These are phyloP conservation scores for Cheilosia pagana DNA, from an alignment of 2,888 invertebrate species.

Conservation along the genomic window DNA sequence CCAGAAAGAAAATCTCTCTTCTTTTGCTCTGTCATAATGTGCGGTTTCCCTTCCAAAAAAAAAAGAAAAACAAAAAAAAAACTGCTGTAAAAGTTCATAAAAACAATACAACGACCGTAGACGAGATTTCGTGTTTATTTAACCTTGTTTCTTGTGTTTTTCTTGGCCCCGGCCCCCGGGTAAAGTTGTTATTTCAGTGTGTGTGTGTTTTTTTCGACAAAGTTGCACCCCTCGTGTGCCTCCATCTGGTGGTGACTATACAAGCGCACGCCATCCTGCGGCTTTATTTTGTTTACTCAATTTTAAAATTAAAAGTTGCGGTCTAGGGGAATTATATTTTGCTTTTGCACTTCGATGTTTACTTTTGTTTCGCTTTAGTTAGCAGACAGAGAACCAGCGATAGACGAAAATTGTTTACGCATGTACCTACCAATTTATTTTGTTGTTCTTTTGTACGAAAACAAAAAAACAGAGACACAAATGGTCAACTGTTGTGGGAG, in stretches of 20 bases:
- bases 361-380: constrained; percentile 31
- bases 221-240: constrained; percentile 20
- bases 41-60: constrained; percentile 31
- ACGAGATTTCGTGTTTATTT: constrained; percentile 57
- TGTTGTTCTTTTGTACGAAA: background rate
- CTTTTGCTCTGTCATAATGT: background rate
- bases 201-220: too few species aligned
- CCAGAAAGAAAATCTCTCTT: background rate
- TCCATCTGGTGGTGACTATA: constrained; percentile 22
- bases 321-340: constrained; percentile 43
- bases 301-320: constrained; percentile 63
- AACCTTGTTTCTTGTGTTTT: constrained; percentile 73
- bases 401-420: constrained; percentile 26
- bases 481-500: constrained; percentile 3
- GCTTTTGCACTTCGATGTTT: constrained; percentile 24
- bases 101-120: constrained; percentile 47
- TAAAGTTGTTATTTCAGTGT: background rate
- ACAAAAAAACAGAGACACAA: background rate
- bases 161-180: constrained; percentile 68
- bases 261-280: constrained; percentile 48
- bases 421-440: constrained; percentile 3
- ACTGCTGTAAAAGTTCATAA: constrained; percentile 46
- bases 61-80: constrained; percentile 36
- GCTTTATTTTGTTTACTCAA: constrained; percentile 72
- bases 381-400: background rate